Conservation (phyloP, 1,140 invertebrate species). For the Chironomus tepperi region DNA sequence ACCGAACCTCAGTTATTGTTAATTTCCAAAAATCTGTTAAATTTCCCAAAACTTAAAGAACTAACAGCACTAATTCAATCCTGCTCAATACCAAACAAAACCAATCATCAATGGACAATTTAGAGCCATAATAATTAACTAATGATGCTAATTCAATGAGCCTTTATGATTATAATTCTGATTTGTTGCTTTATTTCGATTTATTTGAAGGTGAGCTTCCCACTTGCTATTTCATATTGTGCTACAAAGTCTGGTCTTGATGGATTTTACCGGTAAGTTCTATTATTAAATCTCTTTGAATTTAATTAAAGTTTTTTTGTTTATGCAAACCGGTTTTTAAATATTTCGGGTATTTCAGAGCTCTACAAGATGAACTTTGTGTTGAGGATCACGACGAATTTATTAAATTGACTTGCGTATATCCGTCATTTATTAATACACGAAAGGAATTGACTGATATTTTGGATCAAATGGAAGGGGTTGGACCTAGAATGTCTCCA, state of each 20-base stretch:
- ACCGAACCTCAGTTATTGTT: too few species aligned
- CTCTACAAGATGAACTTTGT: conserved; percentile 34
- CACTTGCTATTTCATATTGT: conserved; percentile 37
- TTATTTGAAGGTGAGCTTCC: conserved; percentile 29
- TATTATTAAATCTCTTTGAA: too few species aligned
- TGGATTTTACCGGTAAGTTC: conserved; percentile 33
- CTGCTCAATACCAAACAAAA: too few species aligned
- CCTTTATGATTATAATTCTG: neutral
- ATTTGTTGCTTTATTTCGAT: neutral
- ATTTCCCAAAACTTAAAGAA: too few species aligned
- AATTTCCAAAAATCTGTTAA: too few species aligned
- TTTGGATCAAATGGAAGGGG: neutral
- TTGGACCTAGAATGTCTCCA: neutral
- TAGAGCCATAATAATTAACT: too few species aligned
- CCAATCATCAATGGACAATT: too few species aligned
- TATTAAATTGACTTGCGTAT: conserved; percentile 36
- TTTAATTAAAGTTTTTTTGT: neutral
- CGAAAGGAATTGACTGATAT: neutral
- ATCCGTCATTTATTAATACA: conserved; percentile 36
- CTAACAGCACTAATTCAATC: too few species aligned
- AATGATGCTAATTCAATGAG: too few species aligned
- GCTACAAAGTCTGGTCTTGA: conserved; percentile 38
- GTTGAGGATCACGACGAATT: conserved; percentile 35
- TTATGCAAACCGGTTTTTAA: too few species aligned
- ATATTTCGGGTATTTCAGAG: too few species aligned